These are phyloP conservation scores for Hermetia illucens DNA, from an alignment of 1,140 invertebrate genomes.

Conservation along the genomic window DNA sequence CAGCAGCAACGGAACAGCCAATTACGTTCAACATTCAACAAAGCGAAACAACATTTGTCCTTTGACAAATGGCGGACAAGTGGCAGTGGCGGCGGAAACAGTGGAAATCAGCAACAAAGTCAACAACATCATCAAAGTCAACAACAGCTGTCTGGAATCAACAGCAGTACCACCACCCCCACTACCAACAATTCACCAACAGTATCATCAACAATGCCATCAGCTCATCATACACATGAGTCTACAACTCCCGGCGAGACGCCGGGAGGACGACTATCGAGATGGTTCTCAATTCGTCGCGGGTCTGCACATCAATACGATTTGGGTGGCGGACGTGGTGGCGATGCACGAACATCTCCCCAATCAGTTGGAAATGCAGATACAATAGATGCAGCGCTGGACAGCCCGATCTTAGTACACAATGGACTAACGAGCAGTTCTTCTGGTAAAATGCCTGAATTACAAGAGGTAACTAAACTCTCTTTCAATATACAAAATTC, in stretches of 20 bases:
- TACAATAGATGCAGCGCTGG: too few species aligned
- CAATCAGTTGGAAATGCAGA: too few species aligned
- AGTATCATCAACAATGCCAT: conserved; percentile 25
- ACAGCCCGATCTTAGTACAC: too few species aligned
- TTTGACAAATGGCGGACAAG: conserved; percentile 31
- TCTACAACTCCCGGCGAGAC: conserved; percentile 39
- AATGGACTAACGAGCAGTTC: too few species aligned
- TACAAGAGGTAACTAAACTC: conserved; percentile 49
- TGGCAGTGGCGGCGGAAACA: conserved; percentile 3
- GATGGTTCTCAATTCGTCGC: conserved; percentile 72
- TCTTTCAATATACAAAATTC: too few species aligned
- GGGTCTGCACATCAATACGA: conserved; percentile 68
- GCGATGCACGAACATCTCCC: too few species aligned
- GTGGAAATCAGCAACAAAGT: too few species aligned
- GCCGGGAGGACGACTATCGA: conserved; percentile 51
- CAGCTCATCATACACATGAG: conserved; percentile 18
- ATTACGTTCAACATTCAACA: conserved; percentile 29
- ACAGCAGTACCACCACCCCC: neutral
- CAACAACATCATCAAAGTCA: conserved; percentile 3
- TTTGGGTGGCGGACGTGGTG: conserved; percentile 35
- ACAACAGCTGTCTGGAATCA: too few species aligned
- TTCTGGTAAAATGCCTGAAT: conserved; percentile 55
- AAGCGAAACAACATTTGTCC: conserved; percentile 31
- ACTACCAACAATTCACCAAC: conserved; percentile 16
- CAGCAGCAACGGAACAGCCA: conserved; percentile 30